These are phyloP conservation scores for Drosophila conformis DNA, from an alignment of 2,888 invertebrate genomes.

Conservation along the genomic window DNA sequence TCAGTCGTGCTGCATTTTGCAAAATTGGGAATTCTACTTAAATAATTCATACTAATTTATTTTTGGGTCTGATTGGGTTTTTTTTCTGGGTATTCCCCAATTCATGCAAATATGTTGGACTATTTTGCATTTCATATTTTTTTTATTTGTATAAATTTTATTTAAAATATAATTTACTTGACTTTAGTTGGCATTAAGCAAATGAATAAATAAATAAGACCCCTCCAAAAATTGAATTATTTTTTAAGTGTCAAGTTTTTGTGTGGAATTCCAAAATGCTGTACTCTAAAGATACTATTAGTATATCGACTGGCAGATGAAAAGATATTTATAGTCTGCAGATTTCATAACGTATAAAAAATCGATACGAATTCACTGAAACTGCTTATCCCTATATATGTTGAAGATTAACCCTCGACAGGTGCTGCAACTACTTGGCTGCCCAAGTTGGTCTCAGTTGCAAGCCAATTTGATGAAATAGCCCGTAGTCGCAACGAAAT, in stretches of 20 bases:
- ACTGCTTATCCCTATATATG: neutral
- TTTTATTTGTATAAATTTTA: neutral
- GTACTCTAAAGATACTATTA: neutral
- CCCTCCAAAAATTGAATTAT: neutral
- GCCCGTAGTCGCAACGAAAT: slow-evolving; percentile 61
- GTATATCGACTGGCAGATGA: neutral
- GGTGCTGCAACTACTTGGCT: slow-evolving; percentile 37
- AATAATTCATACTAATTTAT: neutral
- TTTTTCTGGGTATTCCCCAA: too few relatives aligned
- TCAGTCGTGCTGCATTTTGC: neutral
- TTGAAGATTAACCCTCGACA: slow-evolving; percentile 39
- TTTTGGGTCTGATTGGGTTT: too few relatives aligned
- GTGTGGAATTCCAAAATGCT: too few relatives aligned
- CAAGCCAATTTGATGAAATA: slow-evolving; percentile 52
- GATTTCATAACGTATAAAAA: neutral
- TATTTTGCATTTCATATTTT: too few relatives aligned
- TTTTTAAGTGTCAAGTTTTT: too few relatives aligned
- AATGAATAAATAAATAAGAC: neutral
- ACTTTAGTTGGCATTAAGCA: neutral
- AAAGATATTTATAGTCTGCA: neutral
- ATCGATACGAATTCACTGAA: neutral
- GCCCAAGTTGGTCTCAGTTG: slow-evolving; percentile 39
- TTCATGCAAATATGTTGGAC: too few relatives aligned
- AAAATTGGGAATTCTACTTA: fast-evolving
- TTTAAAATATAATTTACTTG: neutral